These are phyloP conservation scores for Eulemur mongoz DNA, from an alignment of 2,797 vertebrate genomes.

Conservation along the genomic window DNA sequence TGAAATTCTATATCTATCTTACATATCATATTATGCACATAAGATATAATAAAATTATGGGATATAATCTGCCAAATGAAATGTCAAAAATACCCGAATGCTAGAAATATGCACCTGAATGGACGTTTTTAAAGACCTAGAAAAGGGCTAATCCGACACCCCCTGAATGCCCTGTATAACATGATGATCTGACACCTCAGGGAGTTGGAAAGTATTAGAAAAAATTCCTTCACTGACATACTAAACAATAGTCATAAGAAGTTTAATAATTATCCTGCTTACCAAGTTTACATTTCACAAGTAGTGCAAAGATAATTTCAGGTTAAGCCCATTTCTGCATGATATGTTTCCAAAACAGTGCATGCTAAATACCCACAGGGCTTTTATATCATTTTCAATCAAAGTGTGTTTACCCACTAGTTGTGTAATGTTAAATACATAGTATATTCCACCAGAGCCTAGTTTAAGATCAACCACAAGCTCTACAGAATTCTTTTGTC, in stretches of 20 bases:
- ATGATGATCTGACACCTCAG: neutral
- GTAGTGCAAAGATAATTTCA: constrained; percentile 20
- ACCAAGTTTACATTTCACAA: constrained; percentile 50
- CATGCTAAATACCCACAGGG: neutral
- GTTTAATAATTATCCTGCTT: constrained; percentile 11
- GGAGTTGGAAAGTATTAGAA: neutral
- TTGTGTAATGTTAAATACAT: neutral
- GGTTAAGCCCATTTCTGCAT: constrained; percentile 32
- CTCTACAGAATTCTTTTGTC: neutral
- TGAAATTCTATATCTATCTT: neutral
- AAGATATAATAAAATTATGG: neutral
- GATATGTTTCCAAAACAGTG: constrained; percentile 27
- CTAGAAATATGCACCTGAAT: constrained; percentile 26
- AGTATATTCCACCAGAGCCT: neutral
- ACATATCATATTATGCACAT: neutral
- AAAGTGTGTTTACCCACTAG: neutral
- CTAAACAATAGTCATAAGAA: constrained; percentile 14
- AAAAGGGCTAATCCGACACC: neutral
- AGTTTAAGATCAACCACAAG: neutral
- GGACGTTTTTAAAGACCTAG: neutral
- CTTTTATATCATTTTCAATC: neutral
- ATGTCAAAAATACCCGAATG: neutral
- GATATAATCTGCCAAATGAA: neutral
- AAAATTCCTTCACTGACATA: constrained; percentile 12
- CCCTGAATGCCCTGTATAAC: neutral